phyloP scores from a whole-genome alignment of 2,888 invertebrate species.

The Quadroppia sp. region DNA sequence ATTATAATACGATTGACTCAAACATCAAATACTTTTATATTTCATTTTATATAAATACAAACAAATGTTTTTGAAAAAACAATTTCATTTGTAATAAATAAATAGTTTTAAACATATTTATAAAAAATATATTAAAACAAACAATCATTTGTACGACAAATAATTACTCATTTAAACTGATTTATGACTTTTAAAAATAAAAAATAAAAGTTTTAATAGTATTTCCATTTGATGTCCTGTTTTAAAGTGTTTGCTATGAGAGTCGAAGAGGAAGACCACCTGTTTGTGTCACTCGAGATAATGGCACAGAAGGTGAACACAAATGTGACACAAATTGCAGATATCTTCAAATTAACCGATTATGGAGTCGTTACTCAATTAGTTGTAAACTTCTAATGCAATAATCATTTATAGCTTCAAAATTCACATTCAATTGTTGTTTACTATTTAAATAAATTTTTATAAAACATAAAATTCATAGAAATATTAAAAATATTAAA shows the following conservation, averaged over 20 bases:
- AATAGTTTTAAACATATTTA: no score
- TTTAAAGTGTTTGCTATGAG: background rate
- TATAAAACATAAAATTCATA: no score
- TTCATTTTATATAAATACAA: no score
- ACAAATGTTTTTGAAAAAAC: no score
- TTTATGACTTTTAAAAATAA: background rate
- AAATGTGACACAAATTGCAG: background rate
- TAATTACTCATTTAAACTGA: background rate
- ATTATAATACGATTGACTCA: no score
- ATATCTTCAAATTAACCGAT: background rate
- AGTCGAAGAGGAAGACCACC: constrained; percentile 4
- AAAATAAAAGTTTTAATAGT: background rate
- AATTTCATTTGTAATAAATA: no score
- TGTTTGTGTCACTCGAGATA: constrained; percentile 29
- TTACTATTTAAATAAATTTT: no score
- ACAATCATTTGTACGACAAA: background rate
- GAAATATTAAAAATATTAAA: no score
- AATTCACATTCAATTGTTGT: no score
- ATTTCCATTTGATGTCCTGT: constrained; percentile 14
- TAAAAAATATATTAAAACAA: background rate
- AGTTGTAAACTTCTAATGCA: no score
- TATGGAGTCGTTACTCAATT: background rate
- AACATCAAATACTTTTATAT: no score
- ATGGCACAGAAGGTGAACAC: background rate
- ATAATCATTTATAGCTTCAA: no score